A percentile compares a stretch with the other conserved stretches of the same genome.
These are phyloP conservation scores for Magallana angulata DNA, from an alignment of 1,140 invertebrate genomes.

Conservation along the genomic window DNA sequence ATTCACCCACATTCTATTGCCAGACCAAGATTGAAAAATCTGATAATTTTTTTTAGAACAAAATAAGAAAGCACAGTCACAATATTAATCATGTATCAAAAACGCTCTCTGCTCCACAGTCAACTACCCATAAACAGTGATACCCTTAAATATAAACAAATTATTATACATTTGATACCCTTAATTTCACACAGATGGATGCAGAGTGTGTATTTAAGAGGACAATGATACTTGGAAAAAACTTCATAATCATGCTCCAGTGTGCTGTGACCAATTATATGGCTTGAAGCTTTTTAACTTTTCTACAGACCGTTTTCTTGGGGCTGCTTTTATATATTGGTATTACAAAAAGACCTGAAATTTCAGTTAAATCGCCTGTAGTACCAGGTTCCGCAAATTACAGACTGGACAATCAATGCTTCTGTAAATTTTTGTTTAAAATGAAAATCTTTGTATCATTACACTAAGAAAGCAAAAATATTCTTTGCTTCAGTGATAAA, in stretches of 20 bases:
- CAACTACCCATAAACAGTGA: constrained; percentile 17
- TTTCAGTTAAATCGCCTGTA: constrained; percentile 18
- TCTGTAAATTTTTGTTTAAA: not conserved
- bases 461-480: not conserved
- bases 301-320: not conserved
- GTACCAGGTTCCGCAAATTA: not conserved
- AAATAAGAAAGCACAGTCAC: constrained; percentile 24
- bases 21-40: not conserved
- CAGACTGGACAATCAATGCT: not conserved
- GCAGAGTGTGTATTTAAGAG: constrained; percentile 5
- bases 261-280: constrained; percentile 14
- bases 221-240: not conserved
- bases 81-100: constrained; percentile 17
- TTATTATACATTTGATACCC: constrained; percentile 30
- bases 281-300: constrained; percentile 1
- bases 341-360: constrained; percentile 8
- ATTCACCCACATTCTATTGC: not conserved
- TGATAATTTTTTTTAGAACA: not conserved
- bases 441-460: not conserved
- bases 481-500: not conserved
- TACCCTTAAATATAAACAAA: constrained; percentile 34
- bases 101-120: not conserved
- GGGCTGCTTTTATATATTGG: not conserved
- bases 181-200: constrained; percentile 20
- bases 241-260: constrained; percentile 28